Evolutionary conservation across 2,797 vertebrate genomes (phyloP), one percentile per base, ranked within the genome.

Genomic region (Psittacula echo): DNA sequence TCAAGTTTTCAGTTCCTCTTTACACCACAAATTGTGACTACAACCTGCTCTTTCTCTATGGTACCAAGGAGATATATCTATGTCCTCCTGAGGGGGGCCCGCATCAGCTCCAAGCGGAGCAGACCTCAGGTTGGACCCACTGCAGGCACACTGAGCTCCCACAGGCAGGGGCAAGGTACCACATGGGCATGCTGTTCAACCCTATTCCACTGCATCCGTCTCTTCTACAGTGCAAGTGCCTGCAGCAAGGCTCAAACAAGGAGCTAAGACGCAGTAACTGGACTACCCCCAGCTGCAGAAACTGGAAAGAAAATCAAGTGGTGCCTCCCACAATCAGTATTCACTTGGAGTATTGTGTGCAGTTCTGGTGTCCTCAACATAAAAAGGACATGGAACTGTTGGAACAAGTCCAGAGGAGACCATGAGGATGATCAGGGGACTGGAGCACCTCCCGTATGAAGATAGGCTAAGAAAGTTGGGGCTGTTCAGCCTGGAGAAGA

Each of bases 101-200:
- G 17, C 2, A 4, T 11, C 29, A 48, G 37, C n/a, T 41, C 26
- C 2, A 1, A 61, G 42, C n/a, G 1, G 22, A 22, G 27, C 2
- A 0, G 53, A 37, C 45, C 32, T 37, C 39, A 26, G 34, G 39
- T 21, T 47, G 29, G 74, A 54, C 4, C 42, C 50, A 5, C 45
- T 12, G 15, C 2, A 1, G 10, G 42, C 37, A 32, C 62, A 21
- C n/a, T 9, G 39, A 56, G 65, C 19, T 68, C 13, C 23, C 5
- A 18, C 5, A 56, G 26, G 3, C 17, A 16, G 39, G 2, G 39
- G 51, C 16, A 34, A 56, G 9, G 32, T 12, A 29, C 64, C 37
- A 39, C 2, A 0, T 16, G 44, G 1, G 1, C 34, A 24, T 14
- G 42, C 68, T 51, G 37, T 22, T 61, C 24, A 48, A 34, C 51